phyloP scores from a whole-genome alignment of 1,140 invertebrate species.

The Dendroctonus ponderosae region DNA sequence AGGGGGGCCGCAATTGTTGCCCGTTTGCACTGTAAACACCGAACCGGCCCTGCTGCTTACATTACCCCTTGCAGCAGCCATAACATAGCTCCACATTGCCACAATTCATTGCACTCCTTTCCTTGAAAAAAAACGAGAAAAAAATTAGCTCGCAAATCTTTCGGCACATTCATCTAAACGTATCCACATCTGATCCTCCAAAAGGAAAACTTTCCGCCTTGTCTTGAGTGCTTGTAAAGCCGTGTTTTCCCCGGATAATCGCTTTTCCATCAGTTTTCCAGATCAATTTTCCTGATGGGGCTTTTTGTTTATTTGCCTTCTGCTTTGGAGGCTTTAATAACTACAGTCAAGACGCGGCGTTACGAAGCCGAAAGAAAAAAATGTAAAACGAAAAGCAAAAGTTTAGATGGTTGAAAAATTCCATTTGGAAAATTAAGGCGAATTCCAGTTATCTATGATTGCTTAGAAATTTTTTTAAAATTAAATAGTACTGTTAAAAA shows the following conservation, averaged over 20 bases:
- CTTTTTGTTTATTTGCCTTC: conserved; percentile 7
- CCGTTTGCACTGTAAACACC: conserved; percentile 46
- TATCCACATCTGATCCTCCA: not conserved
- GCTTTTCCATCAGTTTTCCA: conserved; percentile 5
- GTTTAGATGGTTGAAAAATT: not conserved
- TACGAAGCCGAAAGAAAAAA: not conserved
- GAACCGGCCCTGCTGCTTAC: conserved; percentile 46
- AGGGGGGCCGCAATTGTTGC: conserved; percentile 34
- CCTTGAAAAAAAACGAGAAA: conserved; percentile 19
- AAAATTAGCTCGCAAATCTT: conserved; percentile 1
- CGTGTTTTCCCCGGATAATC: conserved; percentile 4
- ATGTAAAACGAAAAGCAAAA: not conserved
- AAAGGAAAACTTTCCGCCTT: not conserved
- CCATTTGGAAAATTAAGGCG: too few relatives aligned
- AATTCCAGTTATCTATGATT: too few relatives aligned
- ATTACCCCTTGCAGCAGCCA: conserved; percentile 58
- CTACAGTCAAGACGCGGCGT: not conserved
- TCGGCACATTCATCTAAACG: not conserved
- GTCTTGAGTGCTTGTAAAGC: not conserved
- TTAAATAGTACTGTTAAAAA: too few relatives aligned
- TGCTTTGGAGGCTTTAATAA: conserved; percentile 2
- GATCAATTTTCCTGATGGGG: conserved; percentile 3
- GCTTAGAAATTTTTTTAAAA: too few relatives aligned
- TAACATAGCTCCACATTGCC: conserved; percentile 59
- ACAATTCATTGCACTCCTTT: conserved; percentile 39